Base-by-base conservation (phyloP, 2,113 vertebrate genomes). In the Oncorhynchus kisutch region DNA sequence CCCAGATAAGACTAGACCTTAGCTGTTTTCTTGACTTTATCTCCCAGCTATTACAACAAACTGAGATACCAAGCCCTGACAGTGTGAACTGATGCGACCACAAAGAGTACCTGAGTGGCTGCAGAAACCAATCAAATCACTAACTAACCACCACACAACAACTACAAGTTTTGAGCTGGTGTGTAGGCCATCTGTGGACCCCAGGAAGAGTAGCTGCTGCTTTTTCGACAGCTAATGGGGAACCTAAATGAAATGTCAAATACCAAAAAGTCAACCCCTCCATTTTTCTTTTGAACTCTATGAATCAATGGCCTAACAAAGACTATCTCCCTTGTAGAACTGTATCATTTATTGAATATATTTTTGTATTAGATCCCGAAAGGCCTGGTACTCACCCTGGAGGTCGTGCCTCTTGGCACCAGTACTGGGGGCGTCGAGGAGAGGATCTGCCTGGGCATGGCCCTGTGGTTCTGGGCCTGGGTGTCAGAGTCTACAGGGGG, bases 401-500 rank as follows among this genome's bases (percentile, higher is more conserved):
- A 77, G 0, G 67, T 72, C 0, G 92, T 86, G 45, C 94, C 86
- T 73, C 93, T 83, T 0, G 94, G 0, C 24, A 95, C 86, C 75
- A 95, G 84, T 57, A 87, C 39, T 45, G 39, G 78, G 0, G 84
- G 76, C 2, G 84, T 64, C 0, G 74, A 13, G 1, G 65, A 13
- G 0, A 72, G 39, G 5, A 77, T 27, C 68, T 77, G 82, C 1
- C 1, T 71, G 9, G 22, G 62, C 65, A 31, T 70, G 29, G 18
- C 31, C 24, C 24, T 25, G 72, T 59, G 49, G 14, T 5, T 57
- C 20, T n/a, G 7, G 0, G 57, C 5, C 45, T 31, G 75, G 1
- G 69, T 6, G 20, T 74, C 69, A 31, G 72, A 34, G 27, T 82
- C 79, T 1, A 25, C 29, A 20, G 88, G 83, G 65, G 90, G 91